phyloP scores from a whole-genome alignment of 2,888 invertebrate genomes.

The Craniophora ligustri region DNA sequence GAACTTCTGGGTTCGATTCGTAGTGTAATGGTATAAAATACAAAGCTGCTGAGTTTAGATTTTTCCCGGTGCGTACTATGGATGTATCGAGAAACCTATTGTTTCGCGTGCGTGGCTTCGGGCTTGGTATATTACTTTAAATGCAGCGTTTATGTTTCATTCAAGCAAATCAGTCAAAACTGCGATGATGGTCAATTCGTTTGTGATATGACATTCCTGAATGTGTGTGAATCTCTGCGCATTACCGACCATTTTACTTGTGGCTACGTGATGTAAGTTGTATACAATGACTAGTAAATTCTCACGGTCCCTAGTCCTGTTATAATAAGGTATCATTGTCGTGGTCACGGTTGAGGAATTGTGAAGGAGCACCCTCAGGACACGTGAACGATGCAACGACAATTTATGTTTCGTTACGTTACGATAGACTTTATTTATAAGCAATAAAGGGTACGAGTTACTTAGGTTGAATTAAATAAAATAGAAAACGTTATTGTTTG shows the following conservation, averaged over 20 bases:
- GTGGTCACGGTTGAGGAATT: conserved; percentile 75
- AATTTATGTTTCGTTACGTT: conserved; percentile 81
- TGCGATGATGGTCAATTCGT: conserved; percentile 27
- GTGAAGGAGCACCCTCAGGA: conserved; percentile 78
- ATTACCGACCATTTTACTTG: conserved; percentile 42
- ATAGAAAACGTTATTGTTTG: neutral
- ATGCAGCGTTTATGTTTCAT: conserved; percentile 2
- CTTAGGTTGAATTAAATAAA: too few relatives aligned
- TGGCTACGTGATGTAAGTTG: conserved; percentile 54
- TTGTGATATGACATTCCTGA: conserved; percentile 33
- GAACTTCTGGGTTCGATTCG: too few relatives aligned
- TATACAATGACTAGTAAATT: conserved; percentile 70
- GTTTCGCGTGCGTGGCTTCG: too few relatives aligned
- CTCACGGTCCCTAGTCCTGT: conserved; percentile 80
- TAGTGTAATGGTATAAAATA: too few relatives aligned
- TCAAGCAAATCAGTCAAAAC: conserved; percentile 14
- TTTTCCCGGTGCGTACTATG: too few relatives aligned
- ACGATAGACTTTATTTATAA: conserved; percentile 75
- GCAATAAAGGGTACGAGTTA: conserved; percentile 67
- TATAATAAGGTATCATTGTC: conserved; percentile 82
- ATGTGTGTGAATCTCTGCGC: conserved; percentile 30
- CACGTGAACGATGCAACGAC: conserved; percentile 70
- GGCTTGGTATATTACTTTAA: conserved; percentile 12
- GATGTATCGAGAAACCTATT: too few relatives aligned
- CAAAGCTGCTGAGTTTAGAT: too few relatives aligned